Percentiles rank a stretch among this genome's conserved stretches.
These are phyloP conservation scores for Montipora efflorescens DNA, from an alignment of 64 coral and sea anemone genomes.

Conservation along the genomic window DNA sequence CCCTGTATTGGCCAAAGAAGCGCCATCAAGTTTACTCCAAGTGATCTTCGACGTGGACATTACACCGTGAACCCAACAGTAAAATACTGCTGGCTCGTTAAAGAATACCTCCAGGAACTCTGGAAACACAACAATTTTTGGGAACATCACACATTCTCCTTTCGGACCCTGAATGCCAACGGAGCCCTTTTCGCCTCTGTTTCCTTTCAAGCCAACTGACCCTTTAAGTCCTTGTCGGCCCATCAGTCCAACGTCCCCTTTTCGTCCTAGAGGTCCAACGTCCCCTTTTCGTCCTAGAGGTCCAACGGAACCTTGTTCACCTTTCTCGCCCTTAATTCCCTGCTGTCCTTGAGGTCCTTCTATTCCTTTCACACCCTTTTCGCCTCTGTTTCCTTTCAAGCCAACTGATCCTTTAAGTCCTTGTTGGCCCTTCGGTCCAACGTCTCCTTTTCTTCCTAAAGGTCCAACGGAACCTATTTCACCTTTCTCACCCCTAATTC, in stretches of 20 bases:
- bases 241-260: too few relatives aligned
- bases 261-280: neutral
- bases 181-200: neutral
- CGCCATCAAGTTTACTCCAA: neutral
- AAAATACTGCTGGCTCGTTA: neutral
- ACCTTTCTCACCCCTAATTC: neutral
- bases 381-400: neutral
- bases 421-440: neutral
- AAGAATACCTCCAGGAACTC: neutral
- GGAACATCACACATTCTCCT: neutral
- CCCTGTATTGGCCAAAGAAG: too few relatives aligned
- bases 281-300: neutral
- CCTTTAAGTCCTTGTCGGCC: neutral
- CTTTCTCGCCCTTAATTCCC: slow-evolving; percentile 7
- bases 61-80: slow-evolving; percentile 10
- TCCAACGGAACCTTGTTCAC: neutral
- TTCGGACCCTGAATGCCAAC: slow-evolving; percentile 1
- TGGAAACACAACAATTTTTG: neutral
- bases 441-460: too few relatives aligned
- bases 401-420: slow-evolving; percentile 4
- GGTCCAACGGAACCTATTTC: neutral
- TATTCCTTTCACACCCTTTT: neutral
- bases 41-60: too few relatives aligned
- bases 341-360: neutral
- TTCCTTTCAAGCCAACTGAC: neutral